Base-by-base conservation (phyloP, 2,113 vertebrate genomes). In the Dipodomys ordii region DNA sequence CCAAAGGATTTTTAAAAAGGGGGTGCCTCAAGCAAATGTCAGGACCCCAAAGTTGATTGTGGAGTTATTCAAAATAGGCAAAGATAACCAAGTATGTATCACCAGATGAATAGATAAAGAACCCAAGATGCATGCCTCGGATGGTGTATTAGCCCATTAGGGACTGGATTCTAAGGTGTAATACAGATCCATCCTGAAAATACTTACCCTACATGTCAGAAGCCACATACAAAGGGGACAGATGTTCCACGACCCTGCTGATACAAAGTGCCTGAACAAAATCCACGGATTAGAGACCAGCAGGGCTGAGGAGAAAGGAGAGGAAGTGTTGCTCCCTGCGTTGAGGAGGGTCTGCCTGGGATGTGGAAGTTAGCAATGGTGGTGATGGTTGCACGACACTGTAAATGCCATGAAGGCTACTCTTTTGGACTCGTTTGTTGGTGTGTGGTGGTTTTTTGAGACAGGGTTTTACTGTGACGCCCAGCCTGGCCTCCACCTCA, bases 351-450 rank as follows among this genome's bases (percentile, higher is more conserved):
- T 72, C 83, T 67, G 69, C 35, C 69, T 44, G 62, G 53, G 18
- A 60, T 73, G 65, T 32, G 62, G 65, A 76, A 79, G n/a, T 87
- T 93, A 72, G 32, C 86, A 92, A 69, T 12, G 28, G 39, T 79
- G 44, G 9, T 46, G 20, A 28, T 15, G 25, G 20, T 19, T 79
- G 22, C 3, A 88, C 7, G 88, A 73, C 7, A 83, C 23, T 39
- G 35, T 35, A 7, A 86, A 39, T 79, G 27, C n/a, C 83, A 95
- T 28, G 49, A 77, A 86, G 19, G n/a, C 18, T 32, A 81, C 15
- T 76, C 30, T 60, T 13, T 60, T 60, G 57, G 11, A 18, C 57
- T 60, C 57, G 18, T 60, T 60, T 60, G 39, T 39, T 39, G 39
- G 39, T 39, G 39, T 39, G 39, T 39, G 39, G 39, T 39, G 3